Base-by-base conservation (phyloP, 2,888 invertebrate species). In the Aspidiotus destructor region DNA sequence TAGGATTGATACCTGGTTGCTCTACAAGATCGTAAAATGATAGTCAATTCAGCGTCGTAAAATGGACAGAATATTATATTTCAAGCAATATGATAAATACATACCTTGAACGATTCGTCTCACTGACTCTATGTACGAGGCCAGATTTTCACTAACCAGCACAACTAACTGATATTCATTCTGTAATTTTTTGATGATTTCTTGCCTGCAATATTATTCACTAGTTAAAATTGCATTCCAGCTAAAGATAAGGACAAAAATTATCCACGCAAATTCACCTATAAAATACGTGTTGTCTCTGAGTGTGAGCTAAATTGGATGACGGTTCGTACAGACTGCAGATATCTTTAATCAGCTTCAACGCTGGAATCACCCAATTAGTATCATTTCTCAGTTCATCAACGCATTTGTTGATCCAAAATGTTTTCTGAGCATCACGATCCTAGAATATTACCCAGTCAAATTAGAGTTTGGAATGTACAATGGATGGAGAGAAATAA, bases 401-500 rank as follows among this genome's bases (percentile, higher is more conserved):
- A n/a, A 97, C 94, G 77, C 96, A 93, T 79, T 92, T 92, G 76
- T 94, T 91, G 71, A 97, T 81, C 96, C 96, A 97, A 71, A 89
- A 85, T 13, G 92, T 90, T 80, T 97, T 97, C 78, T 96, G 96
- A 11, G 92, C 88, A 78, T 97, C 96, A 73, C 96, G 84, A 77
- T 97, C 94, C 80, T 82, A 74, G 62, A 73, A 68, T 17, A 70
- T 40, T 13, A 48, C 52, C 11, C n/a, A 13, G 52, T 52, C 52
- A 52, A 52, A 52, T 13, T 5, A 52, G 3, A 3, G 28, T 5
- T 28, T 28, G 28, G 5, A 28, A 28, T 28, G 28, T 28, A 28
- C 28, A 28, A 28, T 3, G 28, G 28, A 3, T 28, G 28, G 28
- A 3, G 28, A 28, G 1, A 28, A 28, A 28, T 28, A 28, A 28